phyloP scores from a whole-genome alignment of 2,888 invertebrate species.

The Steinernema hermaphroditum region DNA sequence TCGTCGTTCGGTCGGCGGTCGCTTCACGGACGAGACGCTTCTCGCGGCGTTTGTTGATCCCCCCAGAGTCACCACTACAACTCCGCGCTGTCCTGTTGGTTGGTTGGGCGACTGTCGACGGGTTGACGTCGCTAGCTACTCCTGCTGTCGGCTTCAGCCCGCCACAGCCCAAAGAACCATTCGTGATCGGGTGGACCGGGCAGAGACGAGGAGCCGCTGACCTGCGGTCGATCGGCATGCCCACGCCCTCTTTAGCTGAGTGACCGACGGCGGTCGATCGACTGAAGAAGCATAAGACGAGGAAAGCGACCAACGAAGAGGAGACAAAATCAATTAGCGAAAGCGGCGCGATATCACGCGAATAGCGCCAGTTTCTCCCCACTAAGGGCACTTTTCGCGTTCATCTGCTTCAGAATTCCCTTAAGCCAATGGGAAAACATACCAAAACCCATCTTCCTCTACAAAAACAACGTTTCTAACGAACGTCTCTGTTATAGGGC shows the following conservation, averaged over 20 bases:
- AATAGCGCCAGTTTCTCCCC: background rate
- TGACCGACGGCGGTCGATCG: background rate
- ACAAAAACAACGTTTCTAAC: background rate
- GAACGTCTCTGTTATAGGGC: no score
- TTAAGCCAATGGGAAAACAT: background rate
- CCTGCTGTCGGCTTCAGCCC: background rate
- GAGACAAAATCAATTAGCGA: background rate
- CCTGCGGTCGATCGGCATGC: no score
- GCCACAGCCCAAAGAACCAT: background rate
- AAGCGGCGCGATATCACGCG: background rate
- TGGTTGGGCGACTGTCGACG: conserved; percentile 5
- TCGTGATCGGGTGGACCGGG: background rate
- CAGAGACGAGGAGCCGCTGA: background rate
- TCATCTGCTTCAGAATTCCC: background rate
- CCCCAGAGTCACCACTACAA: background rate
- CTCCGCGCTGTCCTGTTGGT: conserved; percentile 8
- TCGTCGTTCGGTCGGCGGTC: background rate
- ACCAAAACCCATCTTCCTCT: no score
- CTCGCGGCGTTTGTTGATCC: background rate
- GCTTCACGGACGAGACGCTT: background rate
- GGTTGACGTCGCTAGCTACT: background rate
- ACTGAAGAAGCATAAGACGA: background rate
- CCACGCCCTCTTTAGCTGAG: no score
- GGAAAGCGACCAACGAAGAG: background rate
- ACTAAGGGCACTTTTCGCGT: background rate